Base-by-base conservation (phyloP, 1,140 invertebrate genomes). In the Zaprionus vittiger region DNA sequence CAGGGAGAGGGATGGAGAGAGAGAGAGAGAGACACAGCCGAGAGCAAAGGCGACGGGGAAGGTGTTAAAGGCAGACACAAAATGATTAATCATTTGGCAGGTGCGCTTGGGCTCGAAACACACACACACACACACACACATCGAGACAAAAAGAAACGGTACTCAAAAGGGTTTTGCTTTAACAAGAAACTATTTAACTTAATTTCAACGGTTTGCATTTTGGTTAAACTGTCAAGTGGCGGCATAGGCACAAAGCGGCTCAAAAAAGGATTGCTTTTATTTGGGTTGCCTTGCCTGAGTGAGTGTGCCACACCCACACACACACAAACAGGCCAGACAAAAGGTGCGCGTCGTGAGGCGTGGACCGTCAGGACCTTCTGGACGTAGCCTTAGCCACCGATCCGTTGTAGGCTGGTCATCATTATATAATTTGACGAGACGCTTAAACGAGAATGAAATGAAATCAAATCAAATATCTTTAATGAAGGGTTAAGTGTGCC, bases 41-140 rank as follows among this genome's bases (percentile, higher is more conserved):
- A 26, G 20, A 14, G 54, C 37, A 14, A 54, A 34, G 56, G 54
- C 34, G 62, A 55, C 69, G 26, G 66, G 41, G 52, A 80, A 80
- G 69, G 77, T 86, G 79, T 79, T 79, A 79, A 79, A 79, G 73
- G 66, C 55, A 76, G 73, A 71, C 73, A 67, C 66, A 76, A 89
- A 90, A 91, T 91, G 85, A 90, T 90, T 90, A 90, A 90, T 90
- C 85, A 90, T 90, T 82, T 90, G 85, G 86, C 85, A 90, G 85
- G 85, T 90, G 85, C 81, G 57, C 55, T 47, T 47, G 41, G 41
- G 41, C 41, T 47, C 41, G 41, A 20, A 47, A 47, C 41, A 47
- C n/a, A 17, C 41, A 17, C 6, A 7, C 41, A 44, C 38, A n/a
- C 12, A 38, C 41, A 47, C 41, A 47, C n/a, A 17, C 41, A 44